phyloP scores from a whole-genome alignment of 2,113 vertebrate genomes.

The Pogona vitticeps region DNA sequence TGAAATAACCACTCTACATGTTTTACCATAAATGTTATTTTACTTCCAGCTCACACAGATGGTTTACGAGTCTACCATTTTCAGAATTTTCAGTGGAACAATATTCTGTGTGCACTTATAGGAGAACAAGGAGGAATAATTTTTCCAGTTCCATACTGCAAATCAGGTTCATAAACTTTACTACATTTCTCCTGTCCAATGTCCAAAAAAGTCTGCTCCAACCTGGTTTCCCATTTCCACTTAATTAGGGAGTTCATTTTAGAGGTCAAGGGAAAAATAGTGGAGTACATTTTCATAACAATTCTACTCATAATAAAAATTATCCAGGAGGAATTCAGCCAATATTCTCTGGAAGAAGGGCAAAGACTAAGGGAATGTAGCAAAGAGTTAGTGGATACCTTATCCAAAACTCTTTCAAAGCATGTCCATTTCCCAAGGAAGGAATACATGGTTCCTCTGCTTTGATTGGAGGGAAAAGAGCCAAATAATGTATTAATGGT shows the following conservation, averaged over 20 bases:
- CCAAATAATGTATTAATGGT: constrained; percentile 67
- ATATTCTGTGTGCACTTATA: constrained; percentile 64
- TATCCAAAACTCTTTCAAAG: constrained; percentile 76
- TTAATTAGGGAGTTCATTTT: constrained; percentile 81
- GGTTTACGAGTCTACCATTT: constrained; percentile 71
- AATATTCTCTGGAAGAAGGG: constrained; percentile 77
- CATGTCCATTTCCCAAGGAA: constrained; percentile 76
- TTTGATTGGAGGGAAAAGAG: constrained; percentile 66
- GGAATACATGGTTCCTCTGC: constrained; percentile 80
- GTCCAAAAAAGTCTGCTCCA: constrained; percentile 77
- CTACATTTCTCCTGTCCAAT: constrained; percentile 75
- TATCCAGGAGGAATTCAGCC: constrained; percentile 74
- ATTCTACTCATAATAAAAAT: constrained; percentile 80
- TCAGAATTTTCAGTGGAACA: constrained; percentile 62
- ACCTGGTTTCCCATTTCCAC: constrained; percentile 82
- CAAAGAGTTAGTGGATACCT: constrained; percentile 78
- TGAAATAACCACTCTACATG: constrained; percentile 47
- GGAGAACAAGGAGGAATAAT: constrained; percentile 72
- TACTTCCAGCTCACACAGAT: constrained; percentile 72
- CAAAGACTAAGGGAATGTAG: constrained; percentile 71
- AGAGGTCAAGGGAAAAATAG: constrained; percentile 78
- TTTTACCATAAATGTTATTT: constrained; percentile 28
- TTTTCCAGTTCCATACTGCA: constrained; percentile 68
- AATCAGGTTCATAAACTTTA: constrained; percentile 82
- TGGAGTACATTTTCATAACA: constrained; percentile 76